Percentiles rank a stretch among this genome's conserved stretches.
Conservation (phyloP, 2,797 vertebrate genomes). For the Artibeus jamaicensis region DNA sequence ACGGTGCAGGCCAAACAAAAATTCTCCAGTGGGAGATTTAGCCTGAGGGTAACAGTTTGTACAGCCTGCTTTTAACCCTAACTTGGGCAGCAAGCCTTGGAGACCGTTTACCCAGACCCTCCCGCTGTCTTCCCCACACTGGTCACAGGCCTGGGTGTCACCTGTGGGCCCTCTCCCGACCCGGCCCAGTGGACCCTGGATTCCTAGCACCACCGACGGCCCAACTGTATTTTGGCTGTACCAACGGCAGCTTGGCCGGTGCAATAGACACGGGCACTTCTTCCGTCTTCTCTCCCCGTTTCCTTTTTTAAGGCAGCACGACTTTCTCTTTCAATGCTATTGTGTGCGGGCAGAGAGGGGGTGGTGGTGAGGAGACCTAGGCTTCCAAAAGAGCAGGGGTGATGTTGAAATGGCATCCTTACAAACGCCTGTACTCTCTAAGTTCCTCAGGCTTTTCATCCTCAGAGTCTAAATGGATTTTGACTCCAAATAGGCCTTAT, state of each 20-base stretch:
- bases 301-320: background rate
- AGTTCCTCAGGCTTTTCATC: background rate
- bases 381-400: background rate
- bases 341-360: background rate
- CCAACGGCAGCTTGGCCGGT: background rate
- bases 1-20: background rate
- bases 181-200: background rate
- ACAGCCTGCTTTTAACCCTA: background rate
- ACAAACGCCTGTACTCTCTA: background rate
- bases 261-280: background rate
- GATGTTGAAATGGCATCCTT: background rate
- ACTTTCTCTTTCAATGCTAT: background rate
- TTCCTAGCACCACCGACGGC: background rate
- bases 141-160: background rate
- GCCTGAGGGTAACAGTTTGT: background rate
- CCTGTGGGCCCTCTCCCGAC: background rate
- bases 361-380: background rate
- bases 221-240: background rate
- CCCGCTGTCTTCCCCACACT: background rate
- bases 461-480: slow-evolving; percentile 21
- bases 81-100: background rate
- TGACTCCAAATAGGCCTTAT: background rate
- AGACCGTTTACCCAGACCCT: background rate
- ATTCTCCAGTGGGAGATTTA: background rate
- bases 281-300: background rate